Percentiles rank a stretch among this genome's conserved stretches.
Conservation (phyloP, 2,888 invertebrate species). For the Cerceris rybyensis region DNA sequence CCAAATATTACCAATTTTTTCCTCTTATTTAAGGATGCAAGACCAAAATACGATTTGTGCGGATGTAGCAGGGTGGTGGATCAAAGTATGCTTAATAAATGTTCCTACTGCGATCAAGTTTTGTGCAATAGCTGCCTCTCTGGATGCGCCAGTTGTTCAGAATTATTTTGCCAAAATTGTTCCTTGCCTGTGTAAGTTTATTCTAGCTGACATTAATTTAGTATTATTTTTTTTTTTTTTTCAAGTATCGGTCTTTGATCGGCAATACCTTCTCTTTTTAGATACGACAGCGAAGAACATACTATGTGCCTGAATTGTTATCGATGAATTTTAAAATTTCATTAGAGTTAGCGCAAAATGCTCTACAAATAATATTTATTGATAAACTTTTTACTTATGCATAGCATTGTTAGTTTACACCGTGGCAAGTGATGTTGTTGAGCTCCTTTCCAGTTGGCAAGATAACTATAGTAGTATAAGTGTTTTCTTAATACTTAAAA, state of each 20-base stretch:
- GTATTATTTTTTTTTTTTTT: conserved; percentile 6
- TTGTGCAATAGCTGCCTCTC: conserved; percentile 68
- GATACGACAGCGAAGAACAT: conserved; percentile 69
- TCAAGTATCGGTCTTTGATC: background rate
- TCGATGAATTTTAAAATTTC: conserved; percentile 49
- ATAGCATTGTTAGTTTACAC: background rate
- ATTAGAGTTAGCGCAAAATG: conserved; percentile 13
- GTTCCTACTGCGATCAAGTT: conserved; percentile 72
- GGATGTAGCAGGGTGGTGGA: conserved; percentile 65
- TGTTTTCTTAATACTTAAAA: no score
- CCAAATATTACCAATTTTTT: background rate
- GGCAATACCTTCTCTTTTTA: conserved; percentile 49
- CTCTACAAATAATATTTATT: conserved; percentile 23
- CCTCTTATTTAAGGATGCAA: conserved; percentile 14
- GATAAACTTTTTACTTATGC: background rate
- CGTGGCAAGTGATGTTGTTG: background rate
- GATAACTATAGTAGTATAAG: no score
- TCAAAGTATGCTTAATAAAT: conserved; percentile 56
- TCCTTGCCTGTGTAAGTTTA: conserved; percentile 69
- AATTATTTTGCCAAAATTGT: conserved; percentile 72
- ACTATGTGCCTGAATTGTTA: conserved; percentile 73
- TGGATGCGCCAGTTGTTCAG: conserved; percentile 67
- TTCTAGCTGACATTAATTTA: background rate
- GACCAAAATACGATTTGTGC: conserved; percentile 58
- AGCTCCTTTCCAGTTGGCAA: background rate